These are phyloP conservation scores for Silurus aristotelis DNA, from an alignment of 2,797 vertebrate species.

Conservation along the genomic window DNA sequence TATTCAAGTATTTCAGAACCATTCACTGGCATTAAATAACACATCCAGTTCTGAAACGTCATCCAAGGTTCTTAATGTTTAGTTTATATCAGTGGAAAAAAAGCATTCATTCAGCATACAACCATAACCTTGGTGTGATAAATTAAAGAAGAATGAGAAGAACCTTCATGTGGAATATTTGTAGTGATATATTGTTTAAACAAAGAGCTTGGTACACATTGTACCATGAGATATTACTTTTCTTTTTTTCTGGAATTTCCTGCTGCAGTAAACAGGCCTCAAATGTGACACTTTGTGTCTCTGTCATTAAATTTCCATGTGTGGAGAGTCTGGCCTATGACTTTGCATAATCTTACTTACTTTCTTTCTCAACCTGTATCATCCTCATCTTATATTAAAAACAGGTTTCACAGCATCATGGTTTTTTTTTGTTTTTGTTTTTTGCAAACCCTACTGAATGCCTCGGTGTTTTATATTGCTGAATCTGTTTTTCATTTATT, in stretches of 20 bases:
- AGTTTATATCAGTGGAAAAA: neutral
- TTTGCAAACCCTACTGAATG: neutral
- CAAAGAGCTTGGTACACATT: slow-evolving; percentile 8
- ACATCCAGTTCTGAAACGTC: too few species aligned
- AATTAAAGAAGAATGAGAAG: neutral
- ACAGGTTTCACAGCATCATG: slow-evolving; percentile 21
- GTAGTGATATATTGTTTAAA: neutral
- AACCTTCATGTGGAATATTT: neutral
- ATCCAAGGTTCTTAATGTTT: neutral
- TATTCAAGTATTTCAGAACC: neutral
- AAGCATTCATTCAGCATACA: neutral
- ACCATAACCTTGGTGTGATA: neutral
- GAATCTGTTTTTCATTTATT: slow-evolving; percentile 22
- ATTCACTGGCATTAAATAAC: neutral
- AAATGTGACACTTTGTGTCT: slow-evolving; percentile 5
- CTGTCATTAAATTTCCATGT: slow-evolving; percentile 23
- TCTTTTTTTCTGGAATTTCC: slow-evolving; percentile 20
- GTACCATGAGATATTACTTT: slow-evolving; percentile 26
- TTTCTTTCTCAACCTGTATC: neutral
- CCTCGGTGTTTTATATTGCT: slow-evolving; percentile 37
- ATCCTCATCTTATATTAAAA: slow-evolving; percentile 21
- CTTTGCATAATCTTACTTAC: neutral
- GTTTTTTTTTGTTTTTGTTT: neutral
- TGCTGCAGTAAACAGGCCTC: slow-evolving; percentile 29
- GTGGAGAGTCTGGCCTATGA: neutral